Evolutionary conservation across 2,888 invertebrate genomes (phyloP).

Genomic region (Cynaeus angustus): DNA sequence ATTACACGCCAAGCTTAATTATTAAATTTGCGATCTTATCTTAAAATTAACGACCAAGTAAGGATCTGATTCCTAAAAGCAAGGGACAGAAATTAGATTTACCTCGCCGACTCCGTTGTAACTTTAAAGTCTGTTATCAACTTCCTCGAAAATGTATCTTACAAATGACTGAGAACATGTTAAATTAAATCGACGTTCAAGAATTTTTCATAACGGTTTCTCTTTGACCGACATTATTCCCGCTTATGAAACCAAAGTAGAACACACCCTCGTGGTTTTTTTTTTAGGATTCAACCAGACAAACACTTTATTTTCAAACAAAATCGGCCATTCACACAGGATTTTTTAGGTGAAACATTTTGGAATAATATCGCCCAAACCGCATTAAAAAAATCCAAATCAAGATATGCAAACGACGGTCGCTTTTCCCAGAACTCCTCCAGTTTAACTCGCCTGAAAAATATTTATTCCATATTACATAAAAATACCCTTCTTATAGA

Average conservation of each 20-base stretch:
- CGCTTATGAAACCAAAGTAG: neutral
- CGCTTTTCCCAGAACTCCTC: constrained; percentile 18
- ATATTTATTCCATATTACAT: constrained; percentile 31
- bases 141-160: constrained; percentile 32
- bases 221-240: constrained; percentile 22
- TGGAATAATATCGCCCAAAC: constrained; percentile 25
- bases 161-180: constrained; percentile 36
- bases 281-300: neutral
- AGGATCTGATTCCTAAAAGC: constrained; percentile 37
- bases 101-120: constrained; percentile 34
- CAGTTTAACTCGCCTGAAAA: constrained; percentile 28
- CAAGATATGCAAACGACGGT: constrained; percentile 41
- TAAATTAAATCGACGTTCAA: constrained; percentile 35
- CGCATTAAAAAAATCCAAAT: constrained; percentile 41
- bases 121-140: constrained; percentile 39
- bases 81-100: constrained; percentile 34
- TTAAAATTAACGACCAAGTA: constrained; percentile 37
- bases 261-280: constrained; percentile 7
- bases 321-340: constrained; percentile 16
- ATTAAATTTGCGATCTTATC: constrained; percentile 41
- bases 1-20: constrained; percentile 33
- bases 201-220: constrained; percentile 16
- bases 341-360: constrained; percentile 31
- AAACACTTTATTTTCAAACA: constrained; percentile 23
- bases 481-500: constrained; percentile 12